A percentile compares a stretch with the other conserved stretches of the same genome.
phyloP scores from a whole-genome alignment of 2,113 vertebrate species.

The Brienomyrus longianalis region DNA sequence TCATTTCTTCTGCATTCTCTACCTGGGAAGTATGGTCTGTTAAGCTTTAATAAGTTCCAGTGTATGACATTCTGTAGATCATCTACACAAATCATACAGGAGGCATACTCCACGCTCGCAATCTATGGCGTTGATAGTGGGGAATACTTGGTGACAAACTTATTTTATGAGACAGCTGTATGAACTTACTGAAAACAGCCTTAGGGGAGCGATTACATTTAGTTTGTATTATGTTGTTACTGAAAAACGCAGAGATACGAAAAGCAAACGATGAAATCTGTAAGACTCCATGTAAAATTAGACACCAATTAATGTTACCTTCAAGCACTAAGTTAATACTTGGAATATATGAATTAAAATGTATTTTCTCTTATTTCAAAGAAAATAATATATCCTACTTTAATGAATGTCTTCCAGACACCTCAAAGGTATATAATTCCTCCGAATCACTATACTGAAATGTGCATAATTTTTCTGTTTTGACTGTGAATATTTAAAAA shows the following conservation, averaged over 20 bases:
- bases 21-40: background rate
- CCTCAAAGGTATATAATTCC: background rate
- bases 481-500: background rate
- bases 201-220: constrained; percentile 52
- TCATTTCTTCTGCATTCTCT: background rate
- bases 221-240: constrained; percentile 54
- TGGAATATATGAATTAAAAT: background rate
- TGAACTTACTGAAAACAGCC: constrained; percentile 48
- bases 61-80: background rate
- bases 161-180: constrained; percentile 34
- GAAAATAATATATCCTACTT: background rate
- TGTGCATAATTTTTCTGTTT: background rate
- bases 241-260: constrained; percentile 45
- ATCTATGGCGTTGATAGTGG: background rate
- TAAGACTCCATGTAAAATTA: constrained; percentile 49
- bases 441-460: background rate
- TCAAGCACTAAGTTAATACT: background rate
- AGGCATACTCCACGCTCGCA: background rate
- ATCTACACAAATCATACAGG: background rate
- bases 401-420: background rate
- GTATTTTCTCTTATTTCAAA: background rate
- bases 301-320: constrained; percentile 46
- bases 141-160: background rate
- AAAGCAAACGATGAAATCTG: constrained; percentile 44
- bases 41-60: background rate